A percentile compares a stretch with the other conserved stretches of the same genome.
These are phyloP conservation scores for Eristalis tenax DNA, from an alignment of 2,888 invertebrate species.

Conservation along the genomic window DNA sequence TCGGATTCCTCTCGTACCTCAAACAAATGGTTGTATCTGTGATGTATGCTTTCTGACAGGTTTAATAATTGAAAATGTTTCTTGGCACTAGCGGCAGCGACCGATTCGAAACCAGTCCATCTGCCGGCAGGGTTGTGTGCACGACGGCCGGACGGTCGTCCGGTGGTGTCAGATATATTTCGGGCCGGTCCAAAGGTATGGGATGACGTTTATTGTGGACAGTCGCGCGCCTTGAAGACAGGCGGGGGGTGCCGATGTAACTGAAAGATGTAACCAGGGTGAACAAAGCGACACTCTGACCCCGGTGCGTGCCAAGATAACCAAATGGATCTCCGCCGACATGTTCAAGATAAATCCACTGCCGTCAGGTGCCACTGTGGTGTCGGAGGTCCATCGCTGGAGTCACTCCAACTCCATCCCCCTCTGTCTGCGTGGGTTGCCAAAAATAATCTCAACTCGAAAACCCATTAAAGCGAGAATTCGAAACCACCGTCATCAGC, in stretches of 20 bases:
- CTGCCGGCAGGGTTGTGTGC: not conserved
- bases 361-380: not conserved
- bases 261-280: not conserved
- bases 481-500: not conserved
- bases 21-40: constrained; percentile 59
- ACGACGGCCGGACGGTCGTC: not conserved
- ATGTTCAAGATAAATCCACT: not conserved
- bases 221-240: not conserved
- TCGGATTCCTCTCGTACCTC: constrained; percentile 46
- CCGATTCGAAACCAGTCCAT: not conserved
- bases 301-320: not conserved
- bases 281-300: not conserved
- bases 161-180: not conserved
- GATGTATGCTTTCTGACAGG: constrained; percentile 66
- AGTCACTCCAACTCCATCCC: not conserved
- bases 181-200: not conserved
- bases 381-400: not conserved
- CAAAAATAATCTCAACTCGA: constrained; percentile 25
- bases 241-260: not conserved
- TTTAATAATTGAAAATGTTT: constrained; percentile 67
- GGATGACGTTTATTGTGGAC: not conserved
- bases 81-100: constrained; percentile 50
- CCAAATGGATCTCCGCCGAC: no score
- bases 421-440: not conserved
- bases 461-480: constrained; percentile 17